Evolutionary conservation across 2,113 vertebrate genomes (phyloP).

Genomic region (Eudyptes chrysolophus): DNA sequence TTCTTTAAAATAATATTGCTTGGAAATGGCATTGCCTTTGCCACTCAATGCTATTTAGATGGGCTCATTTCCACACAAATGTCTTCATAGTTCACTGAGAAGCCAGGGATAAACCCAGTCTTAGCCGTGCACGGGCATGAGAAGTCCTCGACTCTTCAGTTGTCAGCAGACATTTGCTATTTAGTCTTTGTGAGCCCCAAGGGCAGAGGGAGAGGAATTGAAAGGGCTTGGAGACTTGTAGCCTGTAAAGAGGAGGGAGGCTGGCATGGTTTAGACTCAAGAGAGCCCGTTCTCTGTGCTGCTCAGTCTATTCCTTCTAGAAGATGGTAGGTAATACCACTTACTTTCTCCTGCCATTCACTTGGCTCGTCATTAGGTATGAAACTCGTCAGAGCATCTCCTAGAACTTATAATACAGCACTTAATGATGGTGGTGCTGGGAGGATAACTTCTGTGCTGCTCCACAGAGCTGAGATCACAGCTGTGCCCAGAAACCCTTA

Average conservation of each 20-base stretch:
- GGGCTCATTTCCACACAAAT: background rate
- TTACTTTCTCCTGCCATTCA: background rate
- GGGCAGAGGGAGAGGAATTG: background rate
- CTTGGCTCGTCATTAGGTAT: rapidly evolving
- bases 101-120: background rate
- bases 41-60: background rate
- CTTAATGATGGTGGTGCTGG: background rate
- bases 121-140: background rate
- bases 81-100: background rate
- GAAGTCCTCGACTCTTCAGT: background rate
- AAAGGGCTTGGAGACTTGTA: background rate
- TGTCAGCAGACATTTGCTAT: background rate
- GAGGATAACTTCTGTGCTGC: background rate
- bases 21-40: background rate
- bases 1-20: background rate
- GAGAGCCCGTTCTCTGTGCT: background rate
- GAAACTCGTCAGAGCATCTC: background rate
- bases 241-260: background rate
- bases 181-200: background rate
- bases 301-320: background rate
- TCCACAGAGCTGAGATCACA: background rate
- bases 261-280: background rate
- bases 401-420: background rate
- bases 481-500: background rate
- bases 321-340: background rate